These are phyloP conservation scores for Cyclophora punctaria DNA, from an alignment of 2,888 invertebrate species.

Conservation along the genomic window DNA sequence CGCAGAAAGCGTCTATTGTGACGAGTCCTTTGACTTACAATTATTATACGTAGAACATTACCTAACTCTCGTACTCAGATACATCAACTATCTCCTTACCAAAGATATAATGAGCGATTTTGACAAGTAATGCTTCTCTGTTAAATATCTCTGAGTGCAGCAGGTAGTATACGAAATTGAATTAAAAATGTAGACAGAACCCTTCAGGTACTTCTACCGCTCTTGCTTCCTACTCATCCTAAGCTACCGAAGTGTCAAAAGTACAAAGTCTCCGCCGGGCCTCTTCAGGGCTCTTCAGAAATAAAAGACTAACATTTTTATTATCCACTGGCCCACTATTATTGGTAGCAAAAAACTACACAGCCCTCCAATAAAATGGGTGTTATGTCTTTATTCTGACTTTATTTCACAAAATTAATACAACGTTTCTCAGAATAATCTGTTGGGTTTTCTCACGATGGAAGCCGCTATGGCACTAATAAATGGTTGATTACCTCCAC, in stretches of 20 bases:
- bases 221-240: background rate
- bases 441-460: slow-evolving; percentile 56
- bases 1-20: too few species aligned
- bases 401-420: slow-evolving; percentile 57
- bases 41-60: too few species aligned
- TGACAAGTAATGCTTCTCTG: too few species aligned
- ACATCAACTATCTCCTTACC: too few species aligned
- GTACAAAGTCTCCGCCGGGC: slow-evolving; percentile 25
- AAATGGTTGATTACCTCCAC: slow-evolving; percentile 64
- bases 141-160: too few species aligned
- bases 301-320: slow-evolving; percentile 42
- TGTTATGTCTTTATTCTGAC: slow-evolving; percentile 63
- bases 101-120: too few species aligned
- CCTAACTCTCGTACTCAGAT: too few species aligned
- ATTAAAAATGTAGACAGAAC: too few species aligned
- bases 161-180: too few species aligned
- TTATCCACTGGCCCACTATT: slow-evolving; percentile 40
- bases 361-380: slow-evolving; percentile 63
- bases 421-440: slow-evolving; percentile 55
- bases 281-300: slow-evolving; percentile 37
- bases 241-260: slow-evolving; percentile 37
- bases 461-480: slow-evolving; percentile 47
- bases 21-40: too few species aligned
- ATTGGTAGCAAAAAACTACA: slow-evolving; percentile 47
- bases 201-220: too few species aligned